Conservation (phyloP, 2,113 vertebrate genomes). For the Cottus gobio region DNA sequence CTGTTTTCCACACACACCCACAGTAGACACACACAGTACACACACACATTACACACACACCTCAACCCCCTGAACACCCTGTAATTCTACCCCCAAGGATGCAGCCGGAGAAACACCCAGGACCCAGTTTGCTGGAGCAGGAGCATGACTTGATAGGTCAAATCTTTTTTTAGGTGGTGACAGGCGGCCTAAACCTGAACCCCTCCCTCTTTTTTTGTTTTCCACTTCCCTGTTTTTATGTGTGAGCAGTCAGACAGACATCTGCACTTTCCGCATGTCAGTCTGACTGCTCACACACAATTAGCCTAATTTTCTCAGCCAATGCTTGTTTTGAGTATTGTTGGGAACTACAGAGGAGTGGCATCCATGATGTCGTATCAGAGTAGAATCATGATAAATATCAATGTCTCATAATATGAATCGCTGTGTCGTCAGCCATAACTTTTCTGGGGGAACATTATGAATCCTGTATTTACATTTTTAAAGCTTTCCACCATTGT, state of each 20-base stretch:
- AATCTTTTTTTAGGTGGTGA: constrained; percentile 20
- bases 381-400: background rate
- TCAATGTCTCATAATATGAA: too few relatives aligned
- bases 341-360: background rate
- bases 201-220: background rate
- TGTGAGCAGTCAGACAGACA: background rate
- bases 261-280: too few relatives aligned
- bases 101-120: constrained; percentile 23
- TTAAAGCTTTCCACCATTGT: background rate
- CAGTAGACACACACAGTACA: background rate
- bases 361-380: background rate
- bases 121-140: background rate
- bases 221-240: constrained; percentile 34
- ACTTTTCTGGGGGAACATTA: background rate
- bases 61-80: constrained; percentile 32
- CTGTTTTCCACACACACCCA: constrained; percentile 4
- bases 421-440: too few relatives aligned
- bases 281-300: too few relatives aligned
- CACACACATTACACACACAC: constrained; percentile 17
- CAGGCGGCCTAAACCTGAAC: constrained; percentile 5
- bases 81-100: constrained; percentile 54
- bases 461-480: background rate
- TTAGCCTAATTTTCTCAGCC: background rate
- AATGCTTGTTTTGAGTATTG: background rate
- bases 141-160: constrained; percentile 1